phyloP scores from a whole-genome alignment of 1,140 invertebrate species.

The Sarcophaga bullata region DNA sequence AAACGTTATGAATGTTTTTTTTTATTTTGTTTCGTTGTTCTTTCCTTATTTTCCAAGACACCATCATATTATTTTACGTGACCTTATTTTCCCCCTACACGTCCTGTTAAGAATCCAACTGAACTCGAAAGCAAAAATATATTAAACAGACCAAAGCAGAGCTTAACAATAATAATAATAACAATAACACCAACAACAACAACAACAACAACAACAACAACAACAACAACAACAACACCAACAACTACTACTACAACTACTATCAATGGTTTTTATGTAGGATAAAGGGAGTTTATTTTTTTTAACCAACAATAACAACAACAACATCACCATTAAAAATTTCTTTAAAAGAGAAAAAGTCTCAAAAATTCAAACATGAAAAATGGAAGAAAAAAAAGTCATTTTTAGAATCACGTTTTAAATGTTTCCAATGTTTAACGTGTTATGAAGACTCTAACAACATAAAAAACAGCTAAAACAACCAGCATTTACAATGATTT shows the following conservation, averaged over 20 bases:
- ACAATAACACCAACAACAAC: background rate
- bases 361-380: slow-evolving; percentile 31
- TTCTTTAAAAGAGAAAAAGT: slow-evolving; percentile 32
- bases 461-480: background rate
- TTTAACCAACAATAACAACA: background rate
- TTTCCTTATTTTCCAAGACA: slow-evolving; percentile 10
- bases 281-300: background rate
- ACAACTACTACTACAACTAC: background rate
- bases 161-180: no score
- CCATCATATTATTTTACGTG: slow-evolving; percentile 32
- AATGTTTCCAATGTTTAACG: slow-evolving; percentile 41
- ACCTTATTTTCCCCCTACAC: slow-evolving; percentile 39
- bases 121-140: background rate
- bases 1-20: slow-evolving; percentile 35
- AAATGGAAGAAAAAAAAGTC: slow-evolving; percentile 32
- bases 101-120: slow-evolving; percentile 29
- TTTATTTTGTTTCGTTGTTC: background rate
- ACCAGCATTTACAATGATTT: slow-evolving; percentile 39
- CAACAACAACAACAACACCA: background rate
- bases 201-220: background rate
- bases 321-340: background rate
- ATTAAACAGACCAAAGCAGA: background rate
- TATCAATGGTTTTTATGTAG: slow-evolving; percentile 3
- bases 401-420: slow-evolving; percentile 40
- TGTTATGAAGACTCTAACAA: slow-evolving; percentile 34